Percentiles rank a stretch among this genome's conserved stretches.
These are phyloP conservation scores for Bruchidius siliquastri DNA, from an alignment of 2,888 invertebrate species.

Conservation along the genomic window DNA sequence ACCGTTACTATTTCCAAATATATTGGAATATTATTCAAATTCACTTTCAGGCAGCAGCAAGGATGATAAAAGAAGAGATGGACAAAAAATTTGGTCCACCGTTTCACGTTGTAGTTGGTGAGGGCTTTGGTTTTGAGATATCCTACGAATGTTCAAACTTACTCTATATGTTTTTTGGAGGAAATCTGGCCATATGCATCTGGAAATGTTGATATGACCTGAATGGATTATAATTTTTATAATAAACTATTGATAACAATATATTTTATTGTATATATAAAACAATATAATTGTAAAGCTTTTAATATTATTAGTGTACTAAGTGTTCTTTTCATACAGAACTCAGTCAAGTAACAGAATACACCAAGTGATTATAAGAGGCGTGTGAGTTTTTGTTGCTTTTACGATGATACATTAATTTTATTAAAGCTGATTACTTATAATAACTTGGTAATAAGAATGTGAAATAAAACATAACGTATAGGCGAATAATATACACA, in stretches of 20 bases:
- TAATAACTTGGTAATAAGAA: not conserved
- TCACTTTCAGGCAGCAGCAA: conserved; percentile 69
- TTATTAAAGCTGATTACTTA: not conserved
- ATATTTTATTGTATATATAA: conserved; percentile 9
- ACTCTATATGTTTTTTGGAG: conserved; percentile 86
- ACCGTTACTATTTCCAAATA: no score
- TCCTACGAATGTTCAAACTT: conserved; percentile 86
- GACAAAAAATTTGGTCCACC: conserved; percentile 94
- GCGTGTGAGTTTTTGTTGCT: not conserved
- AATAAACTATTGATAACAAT: conserved; percentile 14
- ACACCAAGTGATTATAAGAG: conserved; percentile 2
- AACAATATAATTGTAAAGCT: conserved; percentile 16
- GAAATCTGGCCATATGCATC: conserved; percentile 80
- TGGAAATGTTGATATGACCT: conserved; percentile 73
- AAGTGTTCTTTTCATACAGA: conserved; percentile 14
- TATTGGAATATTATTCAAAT: not conserved
- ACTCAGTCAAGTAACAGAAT: conserved; percentile 16
- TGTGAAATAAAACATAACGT: not conserved
- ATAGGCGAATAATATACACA: not conserved
- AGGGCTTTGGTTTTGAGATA: conserved; percentile 90
- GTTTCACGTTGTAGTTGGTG: conserved; percentile 94
- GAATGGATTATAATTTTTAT: not conserved
- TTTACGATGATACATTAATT: not conserved
- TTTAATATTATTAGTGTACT: conserved; percentile 17
- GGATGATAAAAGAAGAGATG: conserved; percentile 89